Conservation (phyloP, 2,113 vertebrate species). For the Clinocottus analis region DNA sequence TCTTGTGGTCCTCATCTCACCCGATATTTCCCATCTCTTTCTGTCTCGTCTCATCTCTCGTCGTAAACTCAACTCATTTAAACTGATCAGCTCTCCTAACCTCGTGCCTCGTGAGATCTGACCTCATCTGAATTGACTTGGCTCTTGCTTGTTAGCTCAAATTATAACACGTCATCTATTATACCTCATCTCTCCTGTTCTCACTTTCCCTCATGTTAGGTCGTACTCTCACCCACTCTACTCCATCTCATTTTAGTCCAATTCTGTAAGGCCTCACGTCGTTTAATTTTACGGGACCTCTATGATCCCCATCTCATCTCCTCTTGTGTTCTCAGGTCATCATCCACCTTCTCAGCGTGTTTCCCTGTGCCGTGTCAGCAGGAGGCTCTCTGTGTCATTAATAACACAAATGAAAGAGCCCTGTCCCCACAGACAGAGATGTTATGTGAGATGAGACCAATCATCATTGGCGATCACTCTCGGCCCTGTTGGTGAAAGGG, state of each 20-base stretch:
- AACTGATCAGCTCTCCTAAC: neutral
- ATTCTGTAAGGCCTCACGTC: neutral
- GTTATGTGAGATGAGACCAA: neutral
- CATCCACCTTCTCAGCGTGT: neutral
- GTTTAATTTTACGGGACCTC: neutral
- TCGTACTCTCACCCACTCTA: neutral
- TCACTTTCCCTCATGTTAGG: neutral
- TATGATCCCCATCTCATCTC: constrained; percentile 2
- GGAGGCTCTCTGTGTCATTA: neutral
- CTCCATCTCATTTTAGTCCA: neutral
- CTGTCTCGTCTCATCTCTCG: neutral
- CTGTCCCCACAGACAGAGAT: neutral
- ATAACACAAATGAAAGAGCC: constrained; percentile 11
- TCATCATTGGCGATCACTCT: neutral
- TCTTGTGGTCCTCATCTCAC: neutral
- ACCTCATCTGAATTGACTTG: neutral
- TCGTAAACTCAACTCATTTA: neutral
- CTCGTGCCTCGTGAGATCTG: neutral
- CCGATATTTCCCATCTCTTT: neutral
- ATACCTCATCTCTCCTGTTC: neutral
- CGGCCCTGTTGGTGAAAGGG: neutral
- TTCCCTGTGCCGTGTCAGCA: neutral
- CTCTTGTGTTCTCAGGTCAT: neutral
- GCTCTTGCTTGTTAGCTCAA: neutral
- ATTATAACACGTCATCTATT: neutral